These are phyloP conservation scores for Pseudochaenichthys georgianus DNA, from an alignment of 2,797 vertebrate genomes.

Conservation along the genomic window DNA sequence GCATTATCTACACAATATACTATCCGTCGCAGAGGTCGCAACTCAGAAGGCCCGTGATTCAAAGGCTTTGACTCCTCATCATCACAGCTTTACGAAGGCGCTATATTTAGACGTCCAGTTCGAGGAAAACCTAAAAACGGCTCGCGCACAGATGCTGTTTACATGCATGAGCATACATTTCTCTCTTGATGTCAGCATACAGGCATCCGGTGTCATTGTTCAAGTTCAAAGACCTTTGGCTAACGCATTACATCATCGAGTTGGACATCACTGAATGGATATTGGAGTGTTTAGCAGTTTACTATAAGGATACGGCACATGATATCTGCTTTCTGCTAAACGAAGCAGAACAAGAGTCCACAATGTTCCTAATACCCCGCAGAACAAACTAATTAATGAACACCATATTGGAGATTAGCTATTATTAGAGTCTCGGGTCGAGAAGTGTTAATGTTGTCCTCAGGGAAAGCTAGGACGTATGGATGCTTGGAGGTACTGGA, in stretches of 20 bases:
- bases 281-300: background rate
- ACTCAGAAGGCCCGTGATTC: conserved; percentile 15
- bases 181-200: conserved; percentile 31
- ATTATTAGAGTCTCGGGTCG: background rate
- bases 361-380: conserved; percentile 6
- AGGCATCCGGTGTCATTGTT: conserved; percentile 26
- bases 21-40: background rate
- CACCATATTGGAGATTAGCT: background rate
- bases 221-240: conserved; percentile 20
- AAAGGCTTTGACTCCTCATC: conserved; percentile 42
- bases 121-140: conserved; percentile 63
- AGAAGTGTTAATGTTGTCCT: background rate
- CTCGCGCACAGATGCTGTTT: conserved; percentile 38
- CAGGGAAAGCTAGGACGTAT: background rate
- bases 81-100: conserved; percentile 37
- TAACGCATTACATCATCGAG: background rate
- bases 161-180: conserved; percentile 24
- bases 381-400: conserved; percentile 13
- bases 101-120: conserved; percentile 69
- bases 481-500: background rate
- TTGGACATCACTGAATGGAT: background rate
- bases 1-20: conserved; percentile 1
- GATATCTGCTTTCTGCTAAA: conserved; percentile 14
- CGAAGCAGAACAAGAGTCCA: conserved; percentile 11
- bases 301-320: background rate